These are phyloP conservation scores for Matsumurasca onukii DNA, from an alignment of 1,140 invertebrate genomes.

Conservation along the genomic window DNA sequence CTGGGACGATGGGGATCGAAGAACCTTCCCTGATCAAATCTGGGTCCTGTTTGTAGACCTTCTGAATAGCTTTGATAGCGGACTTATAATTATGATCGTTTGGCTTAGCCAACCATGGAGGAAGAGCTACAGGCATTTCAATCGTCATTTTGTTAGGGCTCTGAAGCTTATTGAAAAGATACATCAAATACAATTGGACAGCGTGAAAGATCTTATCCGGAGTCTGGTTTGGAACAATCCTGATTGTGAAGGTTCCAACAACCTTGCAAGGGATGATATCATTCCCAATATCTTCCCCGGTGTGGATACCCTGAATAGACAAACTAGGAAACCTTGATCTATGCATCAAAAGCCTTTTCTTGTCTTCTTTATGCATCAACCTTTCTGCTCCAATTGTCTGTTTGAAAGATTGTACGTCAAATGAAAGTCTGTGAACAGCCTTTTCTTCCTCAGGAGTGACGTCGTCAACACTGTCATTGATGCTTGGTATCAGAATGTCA, in stretches of 20 bases:
- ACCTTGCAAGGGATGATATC: conserved; percentile 65
- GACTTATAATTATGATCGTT: conserved; percentile 10
- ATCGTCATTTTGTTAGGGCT: conserved; percentile 14
- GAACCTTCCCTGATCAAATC: conserved; percentile 2
- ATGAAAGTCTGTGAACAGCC: conserved; percentile 58
- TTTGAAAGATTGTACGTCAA: conserved; percentile 55
- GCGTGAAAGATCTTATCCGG: neutral
- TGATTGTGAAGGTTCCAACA: conserved; percentile 63
- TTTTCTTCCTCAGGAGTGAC: conserved; percentile 56
- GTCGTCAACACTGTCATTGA: conserved; percentile 51
- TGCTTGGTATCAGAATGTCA: conserved; percentile 52
- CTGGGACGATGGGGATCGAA: neutral
- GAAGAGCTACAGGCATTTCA: neutral
- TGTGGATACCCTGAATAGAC: conserved; percentile 63
- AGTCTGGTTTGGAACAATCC: conserved; percentile 58
- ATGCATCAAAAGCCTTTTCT: conserved; percentile 50
- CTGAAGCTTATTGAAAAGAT: neutral
- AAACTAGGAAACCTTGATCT: conserved; percentile 59
- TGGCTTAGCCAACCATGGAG: neutral
- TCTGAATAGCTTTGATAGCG: neutral
- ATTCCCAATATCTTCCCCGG: conserved; percentile 60
- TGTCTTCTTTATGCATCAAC: conserved; percentile 46
- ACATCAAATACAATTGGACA: neutral
- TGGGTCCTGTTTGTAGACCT: conserved; percentile 12
- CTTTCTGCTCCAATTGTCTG: neutral